Evolutionary conservation across 2,797 vertebrate genomes (phyloP), one percentile per base, ranked within the genome.

Genomic region (Chloroceryle amazona): DNA sequence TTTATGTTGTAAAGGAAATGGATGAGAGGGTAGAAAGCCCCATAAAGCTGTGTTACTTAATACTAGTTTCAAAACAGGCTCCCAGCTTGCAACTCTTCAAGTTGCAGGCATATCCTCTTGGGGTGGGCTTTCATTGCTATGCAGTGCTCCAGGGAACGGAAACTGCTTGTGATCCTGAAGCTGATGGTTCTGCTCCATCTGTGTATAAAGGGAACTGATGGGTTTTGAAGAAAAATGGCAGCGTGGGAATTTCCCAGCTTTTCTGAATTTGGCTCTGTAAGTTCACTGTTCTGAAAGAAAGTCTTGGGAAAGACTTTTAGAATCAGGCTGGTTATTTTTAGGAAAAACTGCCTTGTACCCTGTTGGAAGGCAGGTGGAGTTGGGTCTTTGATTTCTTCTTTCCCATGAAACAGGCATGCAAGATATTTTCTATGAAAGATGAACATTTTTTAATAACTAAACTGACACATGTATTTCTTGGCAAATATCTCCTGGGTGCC

Each of bases 401-500:
- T 90, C 28, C 41, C 5, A 1, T 31, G 52, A 60, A 61, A 49
- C 46, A 61, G 31, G 14, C 44, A 25, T 6, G 4, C 9, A 60
- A 67, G 58, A 3, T 42, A n/a, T 5, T 62, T 51, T 16, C 21
- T 62, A 5, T 26, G 13, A 47, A 37, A 61, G 10, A 10, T 10
- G 25, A 62, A 19, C 1, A 2, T 33, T 35, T 62, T 61, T 55
- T 2, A 47, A 58, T 21, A 28, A 41, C 26, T 79, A 49, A 49
- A 42, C 2, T 1, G 4, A 31, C 68, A 16, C 0, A 0, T 37
- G 0, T 10, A 3, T 70, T 80, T n/a, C 42, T 22, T 4, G 28
- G 52, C 15, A 44, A 52, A 13, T 74, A 23, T 23, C 52, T 86
- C 49, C 54, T 54, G 57, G 57, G 33, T 88, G 66, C 66, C 26